Evolutionary conservation across 2,888 invertebrate genomes (phyloP).

Genomic region (Pristionchus mayeri): DNA sequence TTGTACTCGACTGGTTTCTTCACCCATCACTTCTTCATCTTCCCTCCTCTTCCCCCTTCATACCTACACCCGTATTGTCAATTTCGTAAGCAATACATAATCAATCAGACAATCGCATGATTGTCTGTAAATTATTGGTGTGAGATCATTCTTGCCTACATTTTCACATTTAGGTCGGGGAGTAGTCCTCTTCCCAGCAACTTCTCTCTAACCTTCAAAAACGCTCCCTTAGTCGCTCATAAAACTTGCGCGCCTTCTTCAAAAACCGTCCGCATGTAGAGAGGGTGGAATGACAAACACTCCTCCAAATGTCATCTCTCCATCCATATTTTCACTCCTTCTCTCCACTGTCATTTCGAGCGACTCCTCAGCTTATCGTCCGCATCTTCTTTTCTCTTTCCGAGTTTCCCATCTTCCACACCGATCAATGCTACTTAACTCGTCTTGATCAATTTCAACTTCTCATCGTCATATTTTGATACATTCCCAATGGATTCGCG

Average conservation of each 20-base stretch:
- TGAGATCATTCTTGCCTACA: too few relatives aligned
- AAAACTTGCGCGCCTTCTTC: background rate
- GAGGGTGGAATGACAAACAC: constrained; percentile 14
- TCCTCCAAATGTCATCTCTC: constrained; percentile 13
- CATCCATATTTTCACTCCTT: constrained; percentile 33
- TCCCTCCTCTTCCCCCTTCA: background rate
- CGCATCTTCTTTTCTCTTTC: background rate
- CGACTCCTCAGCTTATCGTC: background rate
- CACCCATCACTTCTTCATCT: constrained; percentile 18
- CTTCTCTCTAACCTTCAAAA: constrained; percentile 23
- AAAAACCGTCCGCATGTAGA: constrained; percentile 1
- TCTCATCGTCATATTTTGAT: background rate
- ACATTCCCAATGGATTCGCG: background rate
- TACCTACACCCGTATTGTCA: background rate
- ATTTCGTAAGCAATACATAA: too few relatives aligned
- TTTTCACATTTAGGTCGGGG: too few relatives aligned
- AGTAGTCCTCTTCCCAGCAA: too few relatives aligned
- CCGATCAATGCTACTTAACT: background rate
- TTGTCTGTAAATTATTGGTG: too few relatives aligned
- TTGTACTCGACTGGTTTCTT: background rate
- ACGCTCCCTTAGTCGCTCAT: background rate
- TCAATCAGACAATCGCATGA: too few relatives aligned
- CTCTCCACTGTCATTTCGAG: background rate
- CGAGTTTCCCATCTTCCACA: background rate
- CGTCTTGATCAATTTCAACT: background rate